Evolutionary conservation across 2,888 invertebrate species (phyloP), one percentile per base, ranked within the genome.

Genomic region (Adela reaumurella): DNA sequence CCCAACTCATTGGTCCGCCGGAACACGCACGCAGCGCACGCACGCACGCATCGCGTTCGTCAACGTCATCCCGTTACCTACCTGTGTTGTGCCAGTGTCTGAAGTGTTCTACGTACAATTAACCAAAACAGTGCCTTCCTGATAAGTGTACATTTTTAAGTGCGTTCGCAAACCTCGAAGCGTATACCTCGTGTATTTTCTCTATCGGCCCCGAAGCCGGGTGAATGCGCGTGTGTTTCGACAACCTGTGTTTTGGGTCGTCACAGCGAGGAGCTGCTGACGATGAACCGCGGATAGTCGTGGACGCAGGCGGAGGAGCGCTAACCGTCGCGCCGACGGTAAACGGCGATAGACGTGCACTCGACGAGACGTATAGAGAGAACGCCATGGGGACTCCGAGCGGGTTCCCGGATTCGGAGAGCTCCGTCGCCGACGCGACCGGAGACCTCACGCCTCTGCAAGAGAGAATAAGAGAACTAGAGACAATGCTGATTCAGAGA

Each of bases 141-240:
- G 20, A 16, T 46, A 60, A 56, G 60, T 63, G 64, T 69, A 72
- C 71, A 71, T 74, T 70, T 73, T n/a, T n/a, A 35, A 59, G 58
- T 53, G 62, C 63, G 61, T 50, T 59, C 56, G 55, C 57, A 52
- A 57, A 64, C 58, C 59, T 58, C 60, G 57, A 63, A 55, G 50
- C 42, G 56, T 53, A 56, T 59, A 57, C 49, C 52, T 53, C 62
- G 65, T 63, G 64, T 53, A 6, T 24, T 56, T 56, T 70, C 65
- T 60, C 68, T 70, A 57, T 68, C 70, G 70, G 71, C 69, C 68
- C 70, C 68, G 67, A 66, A 83, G 72, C 82, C 85, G 84, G 84
- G 85, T 88, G 86, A 86, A 92, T 92, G 92, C 91, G 91, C 85
- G 89, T 92, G 85, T 92, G 92, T 81, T 90, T 92, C 82, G 90